Conservation (phyloP, 1,140 invertebrate species). For the Sitophilus oryzae region DNA sequence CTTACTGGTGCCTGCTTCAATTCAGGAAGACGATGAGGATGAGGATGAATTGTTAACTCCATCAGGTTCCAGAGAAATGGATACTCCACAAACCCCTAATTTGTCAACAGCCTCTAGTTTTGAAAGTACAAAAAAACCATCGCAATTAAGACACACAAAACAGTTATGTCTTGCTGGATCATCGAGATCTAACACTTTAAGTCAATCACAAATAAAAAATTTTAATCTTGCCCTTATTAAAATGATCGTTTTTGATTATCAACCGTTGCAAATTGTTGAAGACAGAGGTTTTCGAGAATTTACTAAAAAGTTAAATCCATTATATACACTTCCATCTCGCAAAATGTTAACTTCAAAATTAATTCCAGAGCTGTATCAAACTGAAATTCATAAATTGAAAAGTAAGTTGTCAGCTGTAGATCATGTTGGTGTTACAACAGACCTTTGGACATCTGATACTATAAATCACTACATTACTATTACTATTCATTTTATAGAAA, state of each 20-base stretch:
- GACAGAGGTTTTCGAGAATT: neutral
- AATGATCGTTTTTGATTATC: neutral
- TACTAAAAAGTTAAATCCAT: neutral
- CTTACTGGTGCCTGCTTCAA: neutral
- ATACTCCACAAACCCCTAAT: neutral
- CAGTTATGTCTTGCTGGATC: neutral
- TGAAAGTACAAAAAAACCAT: neutral
- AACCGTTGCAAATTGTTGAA: neutral
- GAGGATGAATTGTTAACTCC: neutral
- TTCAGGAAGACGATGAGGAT: neutral
- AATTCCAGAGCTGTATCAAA: constrained; percentile 8
- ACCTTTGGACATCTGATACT: constrained; percentile 1
- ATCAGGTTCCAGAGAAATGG: neutral
- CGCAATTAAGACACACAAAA: neutral
- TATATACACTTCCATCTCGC: neutral
- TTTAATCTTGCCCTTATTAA: neutral
- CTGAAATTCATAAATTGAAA: constrained; percentile 1
- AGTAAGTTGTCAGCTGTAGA: neutral
- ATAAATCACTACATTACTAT: constrained; percentile 5
- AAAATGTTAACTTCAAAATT: constrained; percentile 6
- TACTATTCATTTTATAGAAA: constrained; percentile 7
- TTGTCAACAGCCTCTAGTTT: neutral
- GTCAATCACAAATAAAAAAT: neutral
- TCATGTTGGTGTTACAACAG: constrained; percentile 8
- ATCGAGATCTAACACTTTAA: neutral